phyloP scores from a whole-genome alignment of 2,113 vertebrate species.

The Egretta garzetta region DNA sequence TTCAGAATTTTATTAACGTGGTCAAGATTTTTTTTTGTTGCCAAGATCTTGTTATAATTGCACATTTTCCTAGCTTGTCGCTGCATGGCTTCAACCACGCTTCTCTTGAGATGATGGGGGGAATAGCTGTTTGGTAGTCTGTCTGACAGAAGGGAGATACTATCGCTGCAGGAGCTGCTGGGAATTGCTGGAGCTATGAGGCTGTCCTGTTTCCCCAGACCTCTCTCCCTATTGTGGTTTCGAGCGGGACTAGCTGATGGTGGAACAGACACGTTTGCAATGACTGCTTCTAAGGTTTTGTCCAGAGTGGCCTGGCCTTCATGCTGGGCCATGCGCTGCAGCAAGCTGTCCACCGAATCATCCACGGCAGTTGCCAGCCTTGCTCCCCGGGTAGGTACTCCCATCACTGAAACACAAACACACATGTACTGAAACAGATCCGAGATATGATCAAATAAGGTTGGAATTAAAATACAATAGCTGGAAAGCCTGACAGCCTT shows the following conservation, averaged over 20 bases:
- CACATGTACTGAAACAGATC: not conserved
- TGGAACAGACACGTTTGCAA: slow-evolving; percentile 51
- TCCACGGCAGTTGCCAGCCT: slow-evolving; percentile 63
- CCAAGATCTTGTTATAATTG: slow-evolving; percentile 83
- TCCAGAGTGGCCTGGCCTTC: slow-evolving; percentile 68
- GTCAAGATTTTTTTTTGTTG: slow-evolving; percentile 85
- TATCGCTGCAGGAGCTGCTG: not conserved
- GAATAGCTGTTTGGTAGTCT: slow-evolving; percentile 49
- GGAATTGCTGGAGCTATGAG: not conserved
- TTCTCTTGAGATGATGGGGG: slow-evolving; percentile 75
- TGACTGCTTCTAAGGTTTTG: slow-evolving; percentile 68
- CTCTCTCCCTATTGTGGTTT: slow-evolving; percentile 67
- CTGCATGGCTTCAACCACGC: slow-evolving; percentile 80
- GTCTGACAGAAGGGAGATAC: slow-evolving; percentile 59
- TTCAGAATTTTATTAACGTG: slow-evolving; percentile 86
- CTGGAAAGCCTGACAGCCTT: not conserved
- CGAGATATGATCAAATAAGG: not conserved
- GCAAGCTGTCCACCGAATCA: slow-evolving; percentile 70
- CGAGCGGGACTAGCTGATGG: slow-evolving; percentile 65
- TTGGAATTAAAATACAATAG: fast-evolving
- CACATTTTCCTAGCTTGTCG: slow-evolving; percentile 83
- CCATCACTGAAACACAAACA: slow-evolving; percentile 46
- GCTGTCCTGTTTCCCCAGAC: slow-evolving; percentile 64
- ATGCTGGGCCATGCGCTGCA: slow-evolving; percentile 75
- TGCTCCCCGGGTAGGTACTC: slow-evolving; percentile 17